phyloP scores from a whole-genome alignment of 1,140 invertebrate genomes.

The Sesamia nonagrioides region DNA sequence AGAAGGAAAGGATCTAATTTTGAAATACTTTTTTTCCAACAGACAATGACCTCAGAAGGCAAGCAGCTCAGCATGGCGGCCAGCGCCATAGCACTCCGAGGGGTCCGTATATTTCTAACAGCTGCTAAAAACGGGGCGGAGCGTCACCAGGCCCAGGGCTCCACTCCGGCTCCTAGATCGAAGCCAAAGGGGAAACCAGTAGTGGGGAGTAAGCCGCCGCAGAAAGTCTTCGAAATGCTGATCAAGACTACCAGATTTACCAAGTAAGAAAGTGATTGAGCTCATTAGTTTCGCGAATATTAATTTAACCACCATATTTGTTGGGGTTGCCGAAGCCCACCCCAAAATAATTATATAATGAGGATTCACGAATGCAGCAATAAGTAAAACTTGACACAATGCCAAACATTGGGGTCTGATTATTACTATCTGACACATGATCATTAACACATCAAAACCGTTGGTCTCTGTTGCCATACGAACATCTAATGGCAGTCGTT shows the following conservation, averaged over 20 bases:
- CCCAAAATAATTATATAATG: too few species aligned
- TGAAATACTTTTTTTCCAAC: neutral
- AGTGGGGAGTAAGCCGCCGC: slow-evolving; percentile 63
- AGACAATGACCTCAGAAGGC: slow-evolving; percentile 59
- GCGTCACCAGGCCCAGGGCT: slow-evolving; percentile 46
- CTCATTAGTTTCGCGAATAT: too few species aligned
- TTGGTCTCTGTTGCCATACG: too few species aligned
- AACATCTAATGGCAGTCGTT: too few species aligned
- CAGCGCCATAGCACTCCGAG: slow-evolving; percentile 75
- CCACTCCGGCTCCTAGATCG: slow-evolving; percentile 44
- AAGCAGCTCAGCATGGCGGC: slow-evolving; percentile 80
- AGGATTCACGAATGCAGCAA: too few species aligned
- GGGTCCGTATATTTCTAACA: slow-evolving; percentile 72
- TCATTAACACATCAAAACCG: too few species aligned
- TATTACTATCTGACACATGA: too few species aligned
- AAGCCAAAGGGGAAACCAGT: slow-evolving; percentile 58
- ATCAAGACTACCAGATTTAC: slow-evolving; percentile 70
- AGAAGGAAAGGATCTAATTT: too few species aligned
- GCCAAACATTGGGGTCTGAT: too few species aligned
- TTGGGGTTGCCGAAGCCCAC: too few species aligned
- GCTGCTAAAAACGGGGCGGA: slow-evolving; percentile 66
- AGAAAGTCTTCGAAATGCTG: slow-evolving; percentile 64
- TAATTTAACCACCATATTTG: too few species aligned
- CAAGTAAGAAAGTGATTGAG: slow-evolving; percentile 64
- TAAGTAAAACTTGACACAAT: too few species aligned